Conservation (phyloP, 2,888 invertebrate species). For the Drosophila nigricruria region DNA sequence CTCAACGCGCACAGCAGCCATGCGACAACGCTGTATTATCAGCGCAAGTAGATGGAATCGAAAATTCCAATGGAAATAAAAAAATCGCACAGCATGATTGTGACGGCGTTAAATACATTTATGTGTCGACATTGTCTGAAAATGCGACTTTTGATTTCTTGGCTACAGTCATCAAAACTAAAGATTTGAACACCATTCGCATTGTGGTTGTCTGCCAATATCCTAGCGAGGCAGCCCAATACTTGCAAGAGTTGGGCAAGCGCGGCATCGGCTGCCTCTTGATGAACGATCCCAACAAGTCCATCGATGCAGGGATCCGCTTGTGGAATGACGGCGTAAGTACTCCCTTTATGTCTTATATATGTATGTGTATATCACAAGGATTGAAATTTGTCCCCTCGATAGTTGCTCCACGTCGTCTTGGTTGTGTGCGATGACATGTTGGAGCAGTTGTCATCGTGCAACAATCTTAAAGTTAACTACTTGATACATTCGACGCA, state of each 20-base stretch:
- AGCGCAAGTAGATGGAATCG: neutral
- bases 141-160: conserved; percentile 6
- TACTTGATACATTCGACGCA: conserved; percentile 27
- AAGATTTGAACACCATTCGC: conserved; percentile 26
- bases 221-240: conserved; percentile 8
- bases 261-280: conserved; percentile 37
- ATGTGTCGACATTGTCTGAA: conserved; percentile 7
- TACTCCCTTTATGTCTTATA: neutral
- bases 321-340: conserved; percentile 33
- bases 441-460: neutral
- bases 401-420: conserved; percentile 26
- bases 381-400: neutral
- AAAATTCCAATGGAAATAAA: neutral
- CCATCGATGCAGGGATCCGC: neutral
- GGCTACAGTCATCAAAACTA: conserved; percentile 22
- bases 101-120: conserved; percentile 27
- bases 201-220: conserved; percentile 37
- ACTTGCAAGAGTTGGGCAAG: conserved; percentile 28
- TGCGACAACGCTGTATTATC: neutral
- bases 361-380: neutral
- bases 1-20: neutral
- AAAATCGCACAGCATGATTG: neutral
- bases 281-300: neutral
- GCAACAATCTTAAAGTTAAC: conserved; percentile 6
- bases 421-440: conserved; percentile 29